Evolutionary conservation across 2,797 vertebrate species (phyloP), one percentile per base, ranked within the genome.

Genomic region (Nannoperca australis): DNA sequence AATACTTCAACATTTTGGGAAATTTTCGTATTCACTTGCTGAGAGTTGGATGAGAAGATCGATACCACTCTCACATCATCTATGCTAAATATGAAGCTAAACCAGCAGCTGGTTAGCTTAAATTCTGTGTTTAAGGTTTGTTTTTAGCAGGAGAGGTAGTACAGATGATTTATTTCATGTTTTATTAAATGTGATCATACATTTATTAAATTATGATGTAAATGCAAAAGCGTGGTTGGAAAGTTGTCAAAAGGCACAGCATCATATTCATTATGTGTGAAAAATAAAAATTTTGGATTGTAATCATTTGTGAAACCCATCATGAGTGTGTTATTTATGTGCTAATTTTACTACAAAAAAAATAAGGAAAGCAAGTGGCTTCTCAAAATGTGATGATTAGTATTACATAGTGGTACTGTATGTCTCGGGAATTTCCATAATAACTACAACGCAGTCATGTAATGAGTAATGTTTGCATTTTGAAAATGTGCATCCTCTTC

Each of bases 401-500:
- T 10, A 20, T 53, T 24, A 65, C 63, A 66, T 3, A 47, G 22
- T 36, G 18, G 2, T 18, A 36, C 59, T 60, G 62, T 51, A 36
- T 42, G 59, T 69, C 66, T 66, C 66, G 30, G 20, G 34, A 24
- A 70, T 73, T 78, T 76, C 70, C 63, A 76, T 59, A 65, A 56
- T 53, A 60, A 72, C 61, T 53, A 59, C 56, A 76, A 30, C 69
- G 60, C 64, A 63, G 20, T 32, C 53, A 5, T 65, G 68, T 63
- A 75, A 78, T 77, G 83, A 87, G 42, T 67, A 67, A 81, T 53
- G 47, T 84, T 70, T 84, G 65, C 36, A 56, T 81, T 76, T 14
- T 24, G 54, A 18, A 30, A 9, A 78, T 73, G 45, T 65, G 66
- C 77, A 79, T 72, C 32, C 20, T 58, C 76, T 60, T 75, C 51